phyloP scores from a whole-genome alignment of 2,113 vertebrate genomes.

The Aepyceros melampus region DNA sequence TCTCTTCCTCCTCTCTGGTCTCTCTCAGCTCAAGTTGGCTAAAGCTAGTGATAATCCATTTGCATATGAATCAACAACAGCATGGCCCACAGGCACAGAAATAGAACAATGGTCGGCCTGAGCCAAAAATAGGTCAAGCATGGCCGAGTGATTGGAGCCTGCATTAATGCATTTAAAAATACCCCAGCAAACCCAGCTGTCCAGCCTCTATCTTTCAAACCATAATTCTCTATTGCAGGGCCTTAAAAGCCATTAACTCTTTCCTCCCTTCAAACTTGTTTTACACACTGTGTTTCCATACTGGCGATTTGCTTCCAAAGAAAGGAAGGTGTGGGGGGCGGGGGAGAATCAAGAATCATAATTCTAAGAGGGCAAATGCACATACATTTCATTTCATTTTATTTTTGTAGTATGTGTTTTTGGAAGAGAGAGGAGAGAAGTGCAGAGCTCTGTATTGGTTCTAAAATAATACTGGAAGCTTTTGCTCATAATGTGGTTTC shows the following conservation, averaged over 20 bases:
- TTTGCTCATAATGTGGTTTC: conserved; percentile 84
- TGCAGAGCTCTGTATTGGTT: conserved; percentile 76
- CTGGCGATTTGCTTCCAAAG: conserved; percentile 17
- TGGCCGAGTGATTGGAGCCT: conserved; percentile 96
- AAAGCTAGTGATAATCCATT: conserved; percentile 90
- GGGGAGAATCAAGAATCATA: conserved; percentile 43
- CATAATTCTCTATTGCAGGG: conserved; percentile 71
- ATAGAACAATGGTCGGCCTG: conserved; percentile 99
- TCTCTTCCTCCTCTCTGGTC: conserved; percentile 62
- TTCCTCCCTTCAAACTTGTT: conserved; percentile 59
- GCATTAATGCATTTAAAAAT: conserved; percentile 99
- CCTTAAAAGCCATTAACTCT: conserved; percentile 77
- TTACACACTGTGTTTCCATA: conserved; percentile 16
- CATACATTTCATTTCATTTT: conserved; percentile 57
- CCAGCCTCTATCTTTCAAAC: conserved; percentile 90
- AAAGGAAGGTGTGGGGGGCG: neutral
- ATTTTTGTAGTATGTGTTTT: conserved; percentile 71
- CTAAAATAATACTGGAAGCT: conserved; percentile 83
- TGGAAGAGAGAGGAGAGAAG: conserved; percentile 71
- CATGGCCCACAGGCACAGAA: conserved; percentile 96
- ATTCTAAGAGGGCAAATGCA: conserved; percentile 69
- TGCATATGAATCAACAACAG: conserved; percentile 99
- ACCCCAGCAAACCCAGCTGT: conserved; percentile 99
- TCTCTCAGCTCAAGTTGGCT: conserved; percentile 80
- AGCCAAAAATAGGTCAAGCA: conserved; percentile 99